These are phyloP conservation scores for Lanistes nyassanus DNA, from an alignment of 1,140 invertebrate genomes.

Conservation along the genomic window DNA sequence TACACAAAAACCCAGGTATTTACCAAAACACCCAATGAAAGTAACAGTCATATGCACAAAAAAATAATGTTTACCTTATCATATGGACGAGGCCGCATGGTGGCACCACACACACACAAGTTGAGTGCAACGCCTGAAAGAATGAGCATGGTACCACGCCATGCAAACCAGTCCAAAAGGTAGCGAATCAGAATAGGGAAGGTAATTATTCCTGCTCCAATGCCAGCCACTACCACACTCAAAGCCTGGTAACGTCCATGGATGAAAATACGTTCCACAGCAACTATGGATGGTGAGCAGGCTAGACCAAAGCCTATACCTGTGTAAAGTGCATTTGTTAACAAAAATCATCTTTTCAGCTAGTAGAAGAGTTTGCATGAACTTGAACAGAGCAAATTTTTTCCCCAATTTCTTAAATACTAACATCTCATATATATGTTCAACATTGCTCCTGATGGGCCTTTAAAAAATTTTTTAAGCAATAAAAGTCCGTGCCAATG, in stretches of 20 bases:
- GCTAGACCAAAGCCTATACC: constrained; percentile 62
- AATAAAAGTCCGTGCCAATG: no score
- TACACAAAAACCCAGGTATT: not conserved
- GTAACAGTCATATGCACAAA: not conserved
- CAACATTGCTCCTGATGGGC: no score
- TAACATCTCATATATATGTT: no score
- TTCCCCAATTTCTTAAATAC: no score
- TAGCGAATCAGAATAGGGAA: constrained; percentile 56
- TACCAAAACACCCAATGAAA: no score
- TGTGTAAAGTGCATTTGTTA: constrained; percentile 25
- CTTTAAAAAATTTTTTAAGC: no score
- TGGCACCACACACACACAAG: constrained; percentile 85
- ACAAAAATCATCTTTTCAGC: not conserved
- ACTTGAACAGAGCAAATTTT: no score
- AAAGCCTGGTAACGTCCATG: constrained; percentile 51
- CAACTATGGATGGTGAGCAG: constrained; percentile 59
- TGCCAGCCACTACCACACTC: constrained; percentile 52
- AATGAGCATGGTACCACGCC: constrained; percentile 87
- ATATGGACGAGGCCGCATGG: constrained; percentile 48
- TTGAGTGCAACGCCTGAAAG: constrained; percentile 87
- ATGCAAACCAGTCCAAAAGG: constrained; percentile 70
- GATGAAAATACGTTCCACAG: constrained; percentile 58
- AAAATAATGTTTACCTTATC: constrained; percentile 34
- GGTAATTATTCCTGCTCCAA: constrained; percentile 57
- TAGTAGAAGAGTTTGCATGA: not conserved